phyloP scores from a whole-genome alignment of 2,888 invertebrate genomes.

The Pogonocherus hispidulus region DNA sequence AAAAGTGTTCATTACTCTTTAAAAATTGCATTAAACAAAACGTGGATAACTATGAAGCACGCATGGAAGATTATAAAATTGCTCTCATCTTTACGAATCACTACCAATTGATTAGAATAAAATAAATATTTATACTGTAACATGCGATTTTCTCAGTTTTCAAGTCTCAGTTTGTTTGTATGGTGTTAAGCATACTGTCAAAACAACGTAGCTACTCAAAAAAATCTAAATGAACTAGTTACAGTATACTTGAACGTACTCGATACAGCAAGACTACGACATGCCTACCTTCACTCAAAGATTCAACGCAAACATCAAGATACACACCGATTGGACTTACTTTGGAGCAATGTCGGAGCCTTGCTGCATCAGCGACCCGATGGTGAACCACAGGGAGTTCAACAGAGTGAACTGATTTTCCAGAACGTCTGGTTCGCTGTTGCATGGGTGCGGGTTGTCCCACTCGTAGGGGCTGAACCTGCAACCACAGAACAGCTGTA shows the following conservation, averaged over 20 bases:
- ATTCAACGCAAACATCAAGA: conserved; percentile 13
- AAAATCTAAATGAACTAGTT: background rate
- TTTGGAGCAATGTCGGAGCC: conserved; percentile 93
- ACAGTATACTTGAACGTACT: background rate
- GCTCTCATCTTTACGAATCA: too few relatives aligned
- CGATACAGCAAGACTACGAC: conserved; percentile 52
- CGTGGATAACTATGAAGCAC: too few relatives aligned
- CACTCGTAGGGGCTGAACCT: conserved; percentile 95
- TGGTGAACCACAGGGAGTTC: conserved; percentile 96
- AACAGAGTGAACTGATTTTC: conserved; percentile 93
- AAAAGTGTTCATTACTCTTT: too few relatives aligned
- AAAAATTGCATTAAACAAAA: too few relatives aligned
- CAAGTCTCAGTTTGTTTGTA: too few relatives aligned
- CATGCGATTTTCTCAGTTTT: too few relatives aligned
- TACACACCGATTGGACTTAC: conserved; percentile 74
- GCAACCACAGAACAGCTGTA: conserved; percentile 63
- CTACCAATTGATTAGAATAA: too few relatives aligned
- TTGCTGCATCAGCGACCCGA: conserved; percentile 93
- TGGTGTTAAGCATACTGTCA: background rate
- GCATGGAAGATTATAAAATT: too few relatives aligned
- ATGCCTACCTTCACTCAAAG: conserved; percentile 32
- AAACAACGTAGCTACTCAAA: background rate
- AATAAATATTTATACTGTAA: too few relatives aligned
- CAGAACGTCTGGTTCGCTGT: conserved; percentile 86
- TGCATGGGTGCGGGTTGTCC: conserved; percentile 90